phyloP scores from a whole-genome alignment of 1,140 invertebrate genomes.

The Paralvinella palmiformis region DNA sequence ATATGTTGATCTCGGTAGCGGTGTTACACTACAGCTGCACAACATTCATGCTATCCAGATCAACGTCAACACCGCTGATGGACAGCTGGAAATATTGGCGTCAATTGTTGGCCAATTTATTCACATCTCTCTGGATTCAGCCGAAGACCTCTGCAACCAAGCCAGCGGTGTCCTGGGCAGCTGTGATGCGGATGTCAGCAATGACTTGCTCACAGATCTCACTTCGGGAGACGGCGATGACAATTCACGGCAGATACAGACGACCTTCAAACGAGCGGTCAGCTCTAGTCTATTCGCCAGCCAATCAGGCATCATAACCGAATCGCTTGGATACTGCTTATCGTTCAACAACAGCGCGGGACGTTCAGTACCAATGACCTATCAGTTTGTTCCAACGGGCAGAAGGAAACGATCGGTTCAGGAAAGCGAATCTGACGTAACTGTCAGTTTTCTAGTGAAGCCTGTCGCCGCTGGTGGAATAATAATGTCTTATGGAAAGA shows the following conservation, averaged over 20 bases:
- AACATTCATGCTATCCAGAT: no score
- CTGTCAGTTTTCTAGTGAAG: constrained; percentile 25
- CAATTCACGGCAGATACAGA: background rate
- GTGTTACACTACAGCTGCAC: no score
- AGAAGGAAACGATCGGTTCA: background rate
- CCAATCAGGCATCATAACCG: background rate
- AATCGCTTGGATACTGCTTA: constrained; percentile 21
- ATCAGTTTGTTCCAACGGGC: background rate
- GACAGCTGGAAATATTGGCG: background rate
- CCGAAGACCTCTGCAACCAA: constrained; percentile 8
- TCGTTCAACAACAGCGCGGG: constrained; percentile 26
- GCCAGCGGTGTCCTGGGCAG: constrained; percentile 22
- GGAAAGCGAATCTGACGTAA: constrained; percentile 12
- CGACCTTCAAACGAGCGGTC: background rate
- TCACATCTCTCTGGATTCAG: constrained; percentile 10
- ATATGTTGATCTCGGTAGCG: no score
- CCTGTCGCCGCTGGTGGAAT: constrained; percentile 23
- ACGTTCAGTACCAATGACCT: constrained; percentile 15
- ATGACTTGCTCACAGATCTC: constrained; percentile 9
- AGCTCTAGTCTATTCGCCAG: constrained; percentile 3
- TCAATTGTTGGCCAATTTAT: constrained; percentile 2
- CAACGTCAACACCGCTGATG: background rate
- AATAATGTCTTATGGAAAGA: constrained; percentile 25
- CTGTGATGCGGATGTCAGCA: constrained; percentile 13
- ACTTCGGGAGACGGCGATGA: constrained; percentile 12